phyloP scores from a whole-genome alignment of 2,888 invertebrate species.

The Chrysopilus asiliformis region DNA sequence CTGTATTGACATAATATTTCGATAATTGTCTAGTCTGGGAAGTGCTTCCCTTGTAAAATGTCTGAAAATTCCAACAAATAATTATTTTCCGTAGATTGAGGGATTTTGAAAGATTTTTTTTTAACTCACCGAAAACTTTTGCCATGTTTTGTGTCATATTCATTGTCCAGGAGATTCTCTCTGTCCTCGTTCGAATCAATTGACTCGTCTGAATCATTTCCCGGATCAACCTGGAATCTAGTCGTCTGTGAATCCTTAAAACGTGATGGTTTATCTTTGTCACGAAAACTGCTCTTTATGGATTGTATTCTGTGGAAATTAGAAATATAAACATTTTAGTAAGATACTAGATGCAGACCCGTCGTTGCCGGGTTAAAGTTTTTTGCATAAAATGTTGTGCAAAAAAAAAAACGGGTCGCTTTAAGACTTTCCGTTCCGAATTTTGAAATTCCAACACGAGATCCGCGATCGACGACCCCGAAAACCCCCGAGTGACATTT shows the following conservation, averaged over 20 bases:
- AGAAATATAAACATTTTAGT: slow-evolving; percentile 2
- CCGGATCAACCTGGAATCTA: slow-evolving; percentile 44
- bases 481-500: no score
- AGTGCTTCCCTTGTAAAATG: slow-evolving; percentile 79
- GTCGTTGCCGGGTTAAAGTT: no score
- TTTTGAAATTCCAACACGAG: no score
- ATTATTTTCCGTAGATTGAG: slow-evolving; percentile 2
- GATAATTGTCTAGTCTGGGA: slow-evolving; percentile 77
- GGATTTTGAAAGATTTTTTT: slow-evolving; percentile 1
- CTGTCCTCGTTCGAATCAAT: slow-evolving; percentile 36
- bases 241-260: slow-evolving; percentile 46
- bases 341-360: no score
- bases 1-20: slow-evolving; percentile 77
- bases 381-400: no score
- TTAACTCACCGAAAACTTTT: slow-evolving; percentile 58
- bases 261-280: slow-evolving; percentile 47
- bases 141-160: slow-evolving; percentile 55
- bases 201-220: slow-evolving; percentile 31
- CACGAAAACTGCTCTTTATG: slow-evolving; percentile 50
- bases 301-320: slow-evolving; percentile 24
- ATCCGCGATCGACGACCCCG: no score
- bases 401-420: no score
- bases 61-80: slow-evolving; percentile 31
- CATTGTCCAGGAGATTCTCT: slow-evolving; percentile 38
- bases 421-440: no score